A percentile compares a stretch with the other conserved stretches of the same genome.
These are phyloP conservation scores for Andrena fulva DNA, from an alignment of 2,888 invertebrate species.

Conservation along the genomic window DNA sequence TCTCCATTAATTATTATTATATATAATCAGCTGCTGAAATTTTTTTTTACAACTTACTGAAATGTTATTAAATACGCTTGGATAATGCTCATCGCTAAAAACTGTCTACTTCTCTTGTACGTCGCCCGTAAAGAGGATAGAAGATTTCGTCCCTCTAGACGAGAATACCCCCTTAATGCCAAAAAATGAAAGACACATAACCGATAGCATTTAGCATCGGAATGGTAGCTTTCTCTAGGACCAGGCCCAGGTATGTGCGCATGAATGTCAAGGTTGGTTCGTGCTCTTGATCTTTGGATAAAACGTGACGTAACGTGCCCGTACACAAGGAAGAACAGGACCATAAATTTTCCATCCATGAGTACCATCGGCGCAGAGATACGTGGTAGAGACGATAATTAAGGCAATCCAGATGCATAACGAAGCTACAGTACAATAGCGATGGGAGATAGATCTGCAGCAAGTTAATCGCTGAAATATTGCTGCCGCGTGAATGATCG, in stretches of 20 bases:
- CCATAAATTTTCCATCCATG: slow-evolving; percentile 71
- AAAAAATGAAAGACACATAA: not conserved
- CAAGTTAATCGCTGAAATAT: slow-evolving; percentile 67
- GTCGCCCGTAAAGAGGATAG: too few relatives aligned
- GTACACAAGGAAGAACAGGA: slow-evolving; percentile 52
- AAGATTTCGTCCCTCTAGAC: too few relatives aligned
- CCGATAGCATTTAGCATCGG: slow-evolving; percentile 6
- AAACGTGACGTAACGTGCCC: slow-evolving; percentile 63
- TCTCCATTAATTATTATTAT: too few relatives aligned
- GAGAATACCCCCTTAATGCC: too few relatives aligned
- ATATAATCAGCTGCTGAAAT: too few relatives aligned
- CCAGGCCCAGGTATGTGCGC: slow-evolving; percentile 24
- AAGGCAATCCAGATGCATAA: slow-evolving; percentile 76
- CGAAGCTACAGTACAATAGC: slow-evolving; percentile 70
- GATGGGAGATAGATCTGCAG: slow-evolving; percentile 57
- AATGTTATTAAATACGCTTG: too few relatives aligned
- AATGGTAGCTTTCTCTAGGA: slow-evolving; percentile 42
- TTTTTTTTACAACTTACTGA: too few relatives aligned
- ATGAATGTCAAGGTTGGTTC: slow-evolving; percentile 73
- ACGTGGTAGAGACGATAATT: slow-evolving; percentile 73
- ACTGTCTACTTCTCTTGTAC: too few relatives aligned
- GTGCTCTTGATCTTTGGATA: slow-evolving; percentile 75
- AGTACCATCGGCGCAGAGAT: slow-evolving; percentile 55
- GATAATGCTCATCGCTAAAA: too few relatives aligned
- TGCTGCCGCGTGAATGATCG: slow-evolving; percentile 59